Percentiles rank a stretch among this genome's conserved stretches.
Evolutionary conservation across 2,113 vertebrate species (phyloP).

Genomic region (Uropsilus gracilis): DNA sequence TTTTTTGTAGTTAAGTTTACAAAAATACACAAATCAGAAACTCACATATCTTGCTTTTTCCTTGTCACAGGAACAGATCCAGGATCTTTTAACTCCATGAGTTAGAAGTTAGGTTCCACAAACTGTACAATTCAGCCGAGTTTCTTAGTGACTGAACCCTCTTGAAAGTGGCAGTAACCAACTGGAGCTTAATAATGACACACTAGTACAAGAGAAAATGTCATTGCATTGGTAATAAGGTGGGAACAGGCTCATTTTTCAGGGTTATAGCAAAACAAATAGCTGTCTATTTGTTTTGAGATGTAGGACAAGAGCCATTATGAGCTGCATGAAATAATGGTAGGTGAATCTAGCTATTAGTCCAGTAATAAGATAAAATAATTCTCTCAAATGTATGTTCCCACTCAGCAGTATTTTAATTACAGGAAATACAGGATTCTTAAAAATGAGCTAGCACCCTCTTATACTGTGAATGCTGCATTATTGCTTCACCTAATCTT

Average conservation of each 20-base stretch:
- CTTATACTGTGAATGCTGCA: not conserved
- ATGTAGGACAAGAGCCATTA: not conserved
- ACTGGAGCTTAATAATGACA: not conserved
- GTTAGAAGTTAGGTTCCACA: not conserved
- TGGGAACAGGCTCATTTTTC: too few species aligned
- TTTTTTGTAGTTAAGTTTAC: not conserved
- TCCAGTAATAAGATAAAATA: slow-evolving; percentile 11
- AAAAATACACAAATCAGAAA: not conserved
- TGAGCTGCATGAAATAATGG: not conserved
- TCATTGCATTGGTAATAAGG: not conserved
- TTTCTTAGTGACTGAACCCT: not conserved
- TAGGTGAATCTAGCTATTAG: not conserved
- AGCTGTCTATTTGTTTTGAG: not conserved
- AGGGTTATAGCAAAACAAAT: not conserved
- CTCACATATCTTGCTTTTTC: not conserved
- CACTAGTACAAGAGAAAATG: not conserved
- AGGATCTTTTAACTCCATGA: not conserved
- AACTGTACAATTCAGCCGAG: not conserved
- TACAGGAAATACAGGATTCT: not conserved
- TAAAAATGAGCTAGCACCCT: not conserved
- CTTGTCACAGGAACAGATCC: not conserved
- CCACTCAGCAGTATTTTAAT: slow-evolving; percentile 7
- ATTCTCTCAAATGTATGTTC: slow-evolving; percentile 25
- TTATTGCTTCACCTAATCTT: not conserved
- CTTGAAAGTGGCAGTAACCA: not conserved